Evolutionary conservation across 2,113 vertebrate species (phyloP), one percentile per base, ranked within the genome.

Genomic region (Spea multiplicata): DNA sequence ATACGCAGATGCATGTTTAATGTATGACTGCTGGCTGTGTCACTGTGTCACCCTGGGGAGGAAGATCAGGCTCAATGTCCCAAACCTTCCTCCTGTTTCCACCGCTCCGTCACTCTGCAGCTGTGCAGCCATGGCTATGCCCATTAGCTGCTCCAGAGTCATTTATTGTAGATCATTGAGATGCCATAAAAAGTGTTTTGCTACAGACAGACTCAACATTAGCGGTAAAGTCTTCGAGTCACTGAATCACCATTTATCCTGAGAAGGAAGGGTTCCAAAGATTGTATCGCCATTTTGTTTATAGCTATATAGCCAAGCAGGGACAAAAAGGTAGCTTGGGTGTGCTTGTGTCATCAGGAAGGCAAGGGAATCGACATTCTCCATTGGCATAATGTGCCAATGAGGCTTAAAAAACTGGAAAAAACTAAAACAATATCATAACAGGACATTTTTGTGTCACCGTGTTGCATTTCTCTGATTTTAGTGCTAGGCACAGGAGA

Each of bases 401-500:
- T 30, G 6, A 59, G 55, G 8, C 4, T 12, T 59, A 13, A 59
- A 30, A 30, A 30, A 30, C n/a, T n/a, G n/a, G n/a, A n/a, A n/a
- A n/a, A n/a, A n/a, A n/a, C n/a, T n/a, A n/a, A n/a, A n/a, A n/a
- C n/a, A n/a, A n/a, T n/a, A n/a, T n/a, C n/a, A n/a, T n/a, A n/a
- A n/a, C n/a, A n/a, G n/a, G n/a, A n/a, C n/a, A n/a, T n/a, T n/a
- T n/a, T n/a, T n/a, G n/a, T n/a, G n/a, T n/a, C n/a, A n/a, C n/a
- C n/a, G n/a, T n/a, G 30, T 30, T 30, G 30, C 30, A 30, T 2
- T 13, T 59, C 71, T 87, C 52, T 84, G 66, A 74, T 86, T 48
- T 52, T 87, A 98, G 96, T 97, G 85, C 84, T 92, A 47, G 93
- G 94, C 0, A 89, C 93, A 0, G 90, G 92, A 9, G 97, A 98